Percentiles rank a stretch among this genome's conserved stretches.
These are phyloP conservation scores for Axinella damicornis DNA, from an alignment of 37 sponge, comb jelly and placozoan species.

Conservation along the genomic window DNA sequence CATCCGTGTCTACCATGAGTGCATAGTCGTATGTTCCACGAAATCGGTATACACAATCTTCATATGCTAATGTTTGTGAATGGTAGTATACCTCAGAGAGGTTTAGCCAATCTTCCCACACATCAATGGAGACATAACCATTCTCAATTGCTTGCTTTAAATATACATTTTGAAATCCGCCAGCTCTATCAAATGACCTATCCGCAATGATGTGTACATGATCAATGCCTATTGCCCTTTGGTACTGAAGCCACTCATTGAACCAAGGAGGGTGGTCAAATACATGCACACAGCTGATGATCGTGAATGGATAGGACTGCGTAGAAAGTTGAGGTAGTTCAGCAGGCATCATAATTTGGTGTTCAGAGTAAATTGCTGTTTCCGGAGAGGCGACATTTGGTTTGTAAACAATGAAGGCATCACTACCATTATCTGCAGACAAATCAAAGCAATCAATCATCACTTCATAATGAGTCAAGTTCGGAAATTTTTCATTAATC, in stretches of 20 bases:
- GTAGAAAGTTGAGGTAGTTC: too few species aligned
- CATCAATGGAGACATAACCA: background rate
- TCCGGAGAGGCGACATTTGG: background rate
- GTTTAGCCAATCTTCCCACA: conserved; percentile 10
- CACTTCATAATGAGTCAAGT: background rate
- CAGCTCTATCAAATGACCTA: background rate
- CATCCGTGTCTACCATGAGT: conserved; percentile 1
- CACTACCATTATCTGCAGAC: background rate
- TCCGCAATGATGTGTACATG: background rate
- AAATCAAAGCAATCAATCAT: too few species aligned
- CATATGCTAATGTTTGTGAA: background rate
- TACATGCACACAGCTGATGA: too few species aligned
- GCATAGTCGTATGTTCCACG: conserved; percentile 31
- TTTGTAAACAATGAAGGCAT: conserved; percentile 13
- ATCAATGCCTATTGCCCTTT: conserved; percentile 9
- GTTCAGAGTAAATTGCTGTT: background rate
- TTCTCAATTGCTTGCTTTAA: too few species aligned
- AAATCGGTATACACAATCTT: conserved; percentile 13
- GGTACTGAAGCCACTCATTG: conserved; percentile 5
- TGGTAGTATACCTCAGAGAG: background rate
- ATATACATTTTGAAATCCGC: background rate
- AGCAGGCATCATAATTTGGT: conserved; percentile 1
- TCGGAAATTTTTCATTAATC: background rate
- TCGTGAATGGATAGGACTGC: too few species aligned
- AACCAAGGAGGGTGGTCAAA: conserved; percentile 9